Evolutionary conservation across 2,797 vertebrate species (phyloP).

Genomic region (Emydoidea blandingii): DNA sequence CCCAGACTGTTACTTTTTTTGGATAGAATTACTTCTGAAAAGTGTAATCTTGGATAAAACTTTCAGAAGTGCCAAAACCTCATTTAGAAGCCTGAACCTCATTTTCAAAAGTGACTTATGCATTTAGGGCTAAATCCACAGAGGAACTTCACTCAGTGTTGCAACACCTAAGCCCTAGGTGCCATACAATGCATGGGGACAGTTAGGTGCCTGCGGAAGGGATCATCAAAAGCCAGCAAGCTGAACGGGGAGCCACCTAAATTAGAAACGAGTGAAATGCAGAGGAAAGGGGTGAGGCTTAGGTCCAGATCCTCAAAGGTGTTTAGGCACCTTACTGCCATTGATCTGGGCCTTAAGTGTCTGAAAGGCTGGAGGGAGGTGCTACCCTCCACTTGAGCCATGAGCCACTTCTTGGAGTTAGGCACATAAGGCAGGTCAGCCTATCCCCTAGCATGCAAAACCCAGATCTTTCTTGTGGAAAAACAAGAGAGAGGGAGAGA

Average conservation of each 20-base stretch:
- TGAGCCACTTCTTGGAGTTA: not conserved
- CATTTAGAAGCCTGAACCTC: constrained; percentile 20
- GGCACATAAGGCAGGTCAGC: not conserved
- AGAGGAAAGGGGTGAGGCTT: not conserved
- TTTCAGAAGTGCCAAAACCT: not conserved
- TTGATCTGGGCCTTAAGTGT: not conserved
- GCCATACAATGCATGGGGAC: not conserved
- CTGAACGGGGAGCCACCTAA: not conserved
- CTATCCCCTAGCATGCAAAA: too few relatives aligned
- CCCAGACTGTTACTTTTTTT: not conserved
- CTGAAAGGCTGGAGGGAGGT: not conserved
- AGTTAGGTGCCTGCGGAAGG: not conserved
- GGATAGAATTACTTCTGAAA: not conserved
- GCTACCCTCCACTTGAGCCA: not conserved
- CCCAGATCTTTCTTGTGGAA: too few relatives aligned
- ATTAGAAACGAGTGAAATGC: not conserved
- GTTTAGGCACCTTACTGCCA: not conserved
- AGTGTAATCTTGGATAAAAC: not conserved
- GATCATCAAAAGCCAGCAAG: not conserved
- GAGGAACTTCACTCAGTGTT: not conserved
- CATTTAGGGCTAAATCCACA: not conserved
- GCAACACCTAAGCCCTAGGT: not conserved
- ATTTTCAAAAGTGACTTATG: not conserved
- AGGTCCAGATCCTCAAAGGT: not conserved
- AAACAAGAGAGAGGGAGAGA: too few relatives aligned